Conservation (phyloP, 2,888 invertebrate genomes). For the Drosophila lutescens region DNA sequence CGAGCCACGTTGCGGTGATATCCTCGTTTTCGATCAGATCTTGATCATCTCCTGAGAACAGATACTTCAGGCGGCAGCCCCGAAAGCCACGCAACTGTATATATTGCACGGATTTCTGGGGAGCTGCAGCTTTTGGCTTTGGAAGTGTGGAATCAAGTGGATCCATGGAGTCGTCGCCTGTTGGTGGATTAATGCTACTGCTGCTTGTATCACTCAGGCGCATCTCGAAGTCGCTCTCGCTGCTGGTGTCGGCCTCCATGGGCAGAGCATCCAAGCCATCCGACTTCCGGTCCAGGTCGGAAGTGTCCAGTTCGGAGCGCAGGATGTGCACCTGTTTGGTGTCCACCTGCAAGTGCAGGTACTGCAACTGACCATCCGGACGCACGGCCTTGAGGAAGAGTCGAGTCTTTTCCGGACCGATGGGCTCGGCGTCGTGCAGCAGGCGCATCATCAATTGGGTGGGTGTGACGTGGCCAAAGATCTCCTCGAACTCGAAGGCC, state of each 20-base stretch:
- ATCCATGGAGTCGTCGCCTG: background rate
- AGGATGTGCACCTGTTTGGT: conserved; percentile 35
- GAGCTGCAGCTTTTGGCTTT: background rate
- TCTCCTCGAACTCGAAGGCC: background rate
- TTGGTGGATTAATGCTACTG: background rate
- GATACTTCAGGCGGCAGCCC: conserved; percentile 39
- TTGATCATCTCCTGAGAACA: conserved; percentile 29
- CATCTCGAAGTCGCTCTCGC: conserved; percentile 6
- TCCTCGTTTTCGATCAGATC: conserved; percentile 40
- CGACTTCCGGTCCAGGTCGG: background rate
- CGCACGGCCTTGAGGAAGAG: conserved; percentile 46
- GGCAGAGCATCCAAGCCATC: no score
- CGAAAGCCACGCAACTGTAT: conserved; percentile 35
- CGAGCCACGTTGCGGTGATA: conserved; percentile 13
- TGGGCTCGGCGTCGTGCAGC: conserved; percentile 37
- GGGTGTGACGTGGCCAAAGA: conserved; percentile 40
- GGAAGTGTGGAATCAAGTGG: background rate
- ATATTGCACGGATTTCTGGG: conserved; percentile 7
- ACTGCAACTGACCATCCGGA: conserved; percentile 52
- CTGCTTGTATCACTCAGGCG: conserved; percentile 2
- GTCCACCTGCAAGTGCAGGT: conserved; percentile 38
- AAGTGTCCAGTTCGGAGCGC: conserved; percentile 35
- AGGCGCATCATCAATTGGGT: conserved; percentile 59
- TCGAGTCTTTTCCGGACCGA: conserved; percentile 22
- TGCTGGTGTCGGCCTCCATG: conserved; percentile 3